Evolutionary conservation across 2,113 vertebrate species (phyloP), one percentile per base, ranked within the genome.

Genomic region (Pseudopodoces humilis): DNA sequence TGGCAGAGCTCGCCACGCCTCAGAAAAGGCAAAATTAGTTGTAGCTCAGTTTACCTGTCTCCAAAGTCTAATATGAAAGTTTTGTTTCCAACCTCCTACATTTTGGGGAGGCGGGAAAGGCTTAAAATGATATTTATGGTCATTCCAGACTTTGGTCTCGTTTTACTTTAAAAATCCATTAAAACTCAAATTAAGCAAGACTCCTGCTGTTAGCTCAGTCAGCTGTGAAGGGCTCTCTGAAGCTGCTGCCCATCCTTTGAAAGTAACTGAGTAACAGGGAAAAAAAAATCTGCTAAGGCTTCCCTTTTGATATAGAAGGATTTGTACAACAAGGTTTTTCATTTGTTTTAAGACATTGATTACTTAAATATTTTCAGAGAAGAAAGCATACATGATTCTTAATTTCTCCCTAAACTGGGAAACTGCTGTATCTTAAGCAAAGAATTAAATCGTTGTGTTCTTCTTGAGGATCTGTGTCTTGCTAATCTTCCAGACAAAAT

Each of bases 121-220:
- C 65, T 80, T 94, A 74, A 88, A 90, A 68, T 58, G 1, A 21
- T 58, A 87, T 86, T 95, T 96, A 74, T 91, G 64, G 92, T 77
- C 4, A n/a, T 88, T 96, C 82, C 72, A 91, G 84, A 71, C 75
- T 97, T 96, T 84, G 28, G 39, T 86, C 58, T 92, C 35, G 41
- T 94, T 78, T 92, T 89, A 22, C 70, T 94, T 96, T 97, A 82
- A 94, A 89, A 81, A 95, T 77, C 92, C 81, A 95, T 97, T 97
- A 96, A 97, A 94, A 83, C 95, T 95, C 92, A 97, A 97, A 98
- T 98, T 97, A 97, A 97, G 80, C 75, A 96, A 95, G 94, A 20
- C 41, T 95, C 97, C 96, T n/a, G 92, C 96, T 96, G 97, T 92
- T 94, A 91, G 75, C 78, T 78, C 91, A 94, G 93, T 95, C 97